Evolutionary conservation across 2,113 vertebrate species (phyloP), one percentile per base, ranked within the genome.

Genomic region (Pluvialis apricaria): DNA sequence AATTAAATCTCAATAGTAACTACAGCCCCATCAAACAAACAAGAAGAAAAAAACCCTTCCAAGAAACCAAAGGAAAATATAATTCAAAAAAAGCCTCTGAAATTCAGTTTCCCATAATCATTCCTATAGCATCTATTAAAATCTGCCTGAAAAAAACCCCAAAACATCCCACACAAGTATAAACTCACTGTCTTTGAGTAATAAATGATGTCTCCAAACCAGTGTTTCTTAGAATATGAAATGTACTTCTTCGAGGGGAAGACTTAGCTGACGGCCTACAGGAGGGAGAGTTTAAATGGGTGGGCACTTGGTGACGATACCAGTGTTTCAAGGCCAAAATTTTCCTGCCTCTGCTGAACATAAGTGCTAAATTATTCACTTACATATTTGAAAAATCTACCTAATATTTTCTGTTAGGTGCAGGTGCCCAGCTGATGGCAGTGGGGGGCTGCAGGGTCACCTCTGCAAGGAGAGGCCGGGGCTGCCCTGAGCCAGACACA

Each of bases 401-500:
- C 16, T 38, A n/a, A 47, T 58, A 45, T 42, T 82, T 45, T 57
- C 7, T 28, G 3, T 2, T 10, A 10, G 26, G 28, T 22, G 8
- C 13, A 65, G 13, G 2, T 69, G 31, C 2, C 6, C 15, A 55
- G 25, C 49, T 49, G 49, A 13, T 12, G 32, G 31, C 38, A 54
- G 34, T 0, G 2, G 18, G 15, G 15, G 10, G 11, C 16, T 75
- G 13, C 6, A 14, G 32, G 15, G 22, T 22, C 2, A 4, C 11
- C 31, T 24, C 28, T 55, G 10, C 14, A 45, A 82, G 47, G 32
- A 45, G 38, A 21, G 9, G 9, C 6, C 0, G 1, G 17, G 18
- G 24, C 36, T 51, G 36, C 13, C 8, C 26, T 1, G 0, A 15
- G 21, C 17, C 2, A 2, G 11, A 15, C 16, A 54, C 9, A 19